phyloP scores from a whole-genome alignment of 2,797 vertebrate genomes.

The Sebastes oblongus region DNA sequence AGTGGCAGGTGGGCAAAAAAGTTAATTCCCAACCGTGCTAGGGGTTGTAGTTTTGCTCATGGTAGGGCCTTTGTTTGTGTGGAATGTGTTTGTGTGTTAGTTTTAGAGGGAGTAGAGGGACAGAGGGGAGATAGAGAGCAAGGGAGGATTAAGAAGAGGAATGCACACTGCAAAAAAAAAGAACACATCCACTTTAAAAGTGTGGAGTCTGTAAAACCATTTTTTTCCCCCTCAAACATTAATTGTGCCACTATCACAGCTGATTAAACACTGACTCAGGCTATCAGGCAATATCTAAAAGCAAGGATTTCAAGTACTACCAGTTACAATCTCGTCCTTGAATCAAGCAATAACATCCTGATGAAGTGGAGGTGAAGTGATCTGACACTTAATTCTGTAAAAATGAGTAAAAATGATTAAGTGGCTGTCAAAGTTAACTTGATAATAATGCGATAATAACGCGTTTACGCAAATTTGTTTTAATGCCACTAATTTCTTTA shows the following conservation, averaged over 20 bases:
- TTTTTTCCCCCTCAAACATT: not conserved
- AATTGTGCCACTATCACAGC: not conserved
- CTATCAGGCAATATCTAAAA: conserved; percentile 10
- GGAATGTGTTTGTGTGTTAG: conserved; percentile 3
- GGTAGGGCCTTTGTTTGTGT: not conserved
- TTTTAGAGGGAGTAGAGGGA: not conserved
- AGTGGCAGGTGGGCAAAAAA: too few species aligned
- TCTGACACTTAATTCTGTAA: not conserved
- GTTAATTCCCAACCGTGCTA: not conserved
- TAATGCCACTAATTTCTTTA: too few species aligned
- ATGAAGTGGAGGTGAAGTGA: not conserved
- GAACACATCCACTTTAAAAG: too few species aligned
- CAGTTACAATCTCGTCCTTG: not conserved
- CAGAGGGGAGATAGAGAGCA: not conserved
- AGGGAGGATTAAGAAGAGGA: not conserved
- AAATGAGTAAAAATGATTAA: not conserved
- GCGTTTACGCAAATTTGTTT: too few species aligned
- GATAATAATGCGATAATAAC: too few species aligned
- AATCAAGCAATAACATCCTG: not conserved
- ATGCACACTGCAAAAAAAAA: not conserved
- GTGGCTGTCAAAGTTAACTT: too few species aligned
- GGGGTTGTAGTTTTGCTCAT: not conserved
- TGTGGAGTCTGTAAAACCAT: not conserved
- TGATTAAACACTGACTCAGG: conserved; percentile 35
- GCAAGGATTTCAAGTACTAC: not conserved